These are phyloP conservation scores for Passer montanus DNA, from an alignment of 2,113 vertebrate genomes.

Conservation along the genomic window DNA sequence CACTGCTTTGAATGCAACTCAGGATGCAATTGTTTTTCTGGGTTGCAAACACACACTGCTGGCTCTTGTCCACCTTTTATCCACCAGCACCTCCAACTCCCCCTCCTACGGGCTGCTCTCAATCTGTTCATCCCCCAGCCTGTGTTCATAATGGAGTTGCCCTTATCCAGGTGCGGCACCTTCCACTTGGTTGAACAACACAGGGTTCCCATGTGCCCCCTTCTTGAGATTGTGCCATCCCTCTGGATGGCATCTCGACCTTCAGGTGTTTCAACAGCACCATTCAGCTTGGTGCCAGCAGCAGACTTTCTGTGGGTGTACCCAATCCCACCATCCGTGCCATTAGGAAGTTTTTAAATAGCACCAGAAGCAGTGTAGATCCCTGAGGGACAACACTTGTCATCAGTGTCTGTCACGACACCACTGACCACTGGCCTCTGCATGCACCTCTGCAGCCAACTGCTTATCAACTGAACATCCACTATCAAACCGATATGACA, in stretches of 20 bases:
- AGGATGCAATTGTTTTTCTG: not conserved
- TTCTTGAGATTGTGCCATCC: rapidly evolving
- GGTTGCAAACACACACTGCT: not conserved
- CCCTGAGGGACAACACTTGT: not conserved
- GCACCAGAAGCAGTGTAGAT: no score
- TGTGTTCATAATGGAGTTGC: not conserved
- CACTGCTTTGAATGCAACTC: not conserved
- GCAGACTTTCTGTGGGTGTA: not conserved
- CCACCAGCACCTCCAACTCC: not conserved
- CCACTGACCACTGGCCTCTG: not conserved
- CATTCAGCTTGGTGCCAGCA: not conserved
- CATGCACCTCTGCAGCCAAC: not conserved
- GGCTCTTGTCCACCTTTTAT: not conserved
- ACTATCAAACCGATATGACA: not conserved
- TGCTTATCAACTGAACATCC: not conserved
- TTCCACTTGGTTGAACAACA: not conserved
- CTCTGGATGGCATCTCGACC: not conserved
- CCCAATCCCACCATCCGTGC: not conserved
- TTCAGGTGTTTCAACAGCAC: not conserved
- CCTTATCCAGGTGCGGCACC: not conserved
- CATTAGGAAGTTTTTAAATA: not conserved
- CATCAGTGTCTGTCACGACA: no score
- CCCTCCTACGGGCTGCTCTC: not conserved
- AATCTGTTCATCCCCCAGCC: no score
- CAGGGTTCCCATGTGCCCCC: no score